phyloP scores from a whole-genome alignment of 2,888 invertebrate species.

The Scaptomyza caliginosa region DNA sequence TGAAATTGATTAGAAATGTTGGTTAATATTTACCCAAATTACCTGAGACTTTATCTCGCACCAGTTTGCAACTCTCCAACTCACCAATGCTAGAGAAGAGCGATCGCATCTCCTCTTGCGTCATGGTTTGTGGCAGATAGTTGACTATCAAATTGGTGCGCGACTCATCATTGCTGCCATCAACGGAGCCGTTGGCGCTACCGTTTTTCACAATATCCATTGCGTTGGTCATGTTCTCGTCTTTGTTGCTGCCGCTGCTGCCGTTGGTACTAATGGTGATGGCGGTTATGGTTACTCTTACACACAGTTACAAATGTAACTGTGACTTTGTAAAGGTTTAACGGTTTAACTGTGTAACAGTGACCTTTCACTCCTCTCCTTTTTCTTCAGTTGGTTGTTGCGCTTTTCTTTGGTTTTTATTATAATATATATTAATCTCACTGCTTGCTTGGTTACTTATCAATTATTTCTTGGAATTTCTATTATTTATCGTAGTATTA shows the following conservation, averaged over 20 bases:
- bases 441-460: conserved; percentile 71
- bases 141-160: conserved; percentile 98
- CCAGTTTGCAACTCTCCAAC: conserved; percentile 98
- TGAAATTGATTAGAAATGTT: conserved; percentile 36
- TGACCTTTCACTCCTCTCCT: conserved; percentile 7
- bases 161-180: conserved; percentile 94
- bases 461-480: conserved; percentile 53
- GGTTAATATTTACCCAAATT: conserved; percentile 83
- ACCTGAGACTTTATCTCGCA: conserved; percentile 98
- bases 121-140: conserved; percentile 96
- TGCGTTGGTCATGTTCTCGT: conserved; percentile 83
- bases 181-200: conserved; percentile 83
- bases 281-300: conserved; percentile 25
- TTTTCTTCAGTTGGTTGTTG: conserved; percentile 28
- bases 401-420: conserved; percentile 69
- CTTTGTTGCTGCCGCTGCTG: conserved; percentile 29
- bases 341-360: too few species aligned
- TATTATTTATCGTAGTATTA: conserved; percentile 35
- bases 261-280: conserved; percentile 16
- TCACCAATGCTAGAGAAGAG: conserved; percentile 97
- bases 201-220: conserved; percentile 93
- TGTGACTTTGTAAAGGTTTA: not conserved
- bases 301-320: conserved; percentile 12
- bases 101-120: conserved; percentile 97
- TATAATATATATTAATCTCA: conserved; percentile 66